A percentile compares a stretch with the other conserved stretches of the same genome.
Conservation (phyloP, 2,888 invertebrate genomes). For the Ditylenchus weischeri region DNA sequence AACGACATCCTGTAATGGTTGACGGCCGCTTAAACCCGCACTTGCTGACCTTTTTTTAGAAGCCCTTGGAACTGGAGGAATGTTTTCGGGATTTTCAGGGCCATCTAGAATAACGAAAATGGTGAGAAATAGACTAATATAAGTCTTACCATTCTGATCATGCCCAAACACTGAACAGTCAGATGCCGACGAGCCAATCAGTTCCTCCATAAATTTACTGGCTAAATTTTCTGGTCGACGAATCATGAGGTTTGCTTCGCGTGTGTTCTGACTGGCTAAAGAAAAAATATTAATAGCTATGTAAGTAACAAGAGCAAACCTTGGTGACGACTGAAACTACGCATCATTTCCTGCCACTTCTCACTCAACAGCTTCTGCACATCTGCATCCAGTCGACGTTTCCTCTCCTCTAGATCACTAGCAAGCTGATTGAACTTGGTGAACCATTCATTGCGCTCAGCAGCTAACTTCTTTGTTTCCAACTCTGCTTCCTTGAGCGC, state of each 20-base stretch:
- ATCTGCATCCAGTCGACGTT: neutral
- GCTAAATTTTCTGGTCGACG: constrained; percentile 4
- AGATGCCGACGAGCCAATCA: neutral
- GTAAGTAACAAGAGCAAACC: neutral
- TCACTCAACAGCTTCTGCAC: constrained; percentile 7
- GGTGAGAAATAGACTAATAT: neutral
- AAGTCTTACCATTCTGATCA: too few species aligned
- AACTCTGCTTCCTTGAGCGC: neutral
- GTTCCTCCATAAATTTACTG: neutral
- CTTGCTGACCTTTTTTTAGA: neutral
- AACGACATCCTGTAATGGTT: neutral
- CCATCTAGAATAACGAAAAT: neutral
- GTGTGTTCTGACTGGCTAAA: too few species aligned
- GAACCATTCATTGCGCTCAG: constrained; percentile 3
- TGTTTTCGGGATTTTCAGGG: neutral
- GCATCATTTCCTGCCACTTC: neutral
- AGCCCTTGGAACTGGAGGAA: neutral
- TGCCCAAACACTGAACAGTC: neutral
- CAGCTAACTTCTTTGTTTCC: neutral
- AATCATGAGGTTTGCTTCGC: neutral
- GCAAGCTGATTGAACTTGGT: neutral
- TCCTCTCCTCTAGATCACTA: neutral
- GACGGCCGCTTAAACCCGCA: neutral
- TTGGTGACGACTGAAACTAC: neutral
- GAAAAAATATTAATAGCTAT: too few species aligned